A percentile compares a stretch with the other conserved stretches of the same genome.
These are phyloP conservation scores for Microctenopoma steveboyesi DNA, from an alignment of 2,797 vertebrate genomes.

Conservation along the genomic window DNA sequence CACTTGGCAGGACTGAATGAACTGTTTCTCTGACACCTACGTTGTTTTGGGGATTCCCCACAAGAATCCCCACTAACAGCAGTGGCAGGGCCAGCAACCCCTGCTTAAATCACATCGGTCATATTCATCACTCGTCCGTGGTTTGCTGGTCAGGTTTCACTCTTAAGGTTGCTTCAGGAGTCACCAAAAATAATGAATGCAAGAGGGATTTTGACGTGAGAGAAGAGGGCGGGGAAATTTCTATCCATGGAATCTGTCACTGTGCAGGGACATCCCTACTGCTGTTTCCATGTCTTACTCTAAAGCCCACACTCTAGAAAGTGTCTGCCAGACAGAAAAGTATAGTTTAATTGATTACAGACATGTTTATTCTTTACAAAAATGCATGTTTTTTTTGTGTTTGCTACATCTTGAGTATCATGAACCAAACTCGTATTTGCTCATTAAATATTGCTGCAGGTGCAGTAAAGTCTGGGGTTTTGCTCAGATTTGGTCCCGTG, in stretches of 20 bases:
- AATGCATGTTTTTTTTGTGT: not conserved
- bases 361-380: not conserved
- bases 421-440: not conserved
- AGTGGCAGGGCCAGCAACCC: not conserved
- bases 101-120: not conserved
- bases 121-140: not conserved
- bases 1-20: constrained; percentile 12
- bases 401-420: not conserved
- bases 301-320: constrained; percentile 20
- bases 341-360: not conserved
- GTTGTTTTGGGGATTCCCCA: constrained; percentile 59
- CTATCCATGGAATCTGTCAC: constrained; percentile 67
- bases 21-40: constrained; percentile 30
- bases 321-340: not conserved
- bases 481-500: not conserved
- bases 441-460: not conserved
- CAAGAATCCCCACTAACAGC: constrained; percentile 30
- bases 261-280: constrained; percentile 39
- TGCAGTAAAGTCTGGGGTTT: not conserved
- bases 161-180: constrained; percentile 35
- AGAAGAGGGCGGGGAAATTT: constrained; percentile 70
- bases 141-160: constrained; percentile 38
- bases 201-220: constrained; percentile 44
- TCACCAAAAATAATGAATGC: constrained; percentile 10
- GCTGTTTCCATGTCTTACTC: constrained; percentile 41